Conservation (phyloP, 92 coral and sea anemone genomes). For the Porites lobata region DNA sequence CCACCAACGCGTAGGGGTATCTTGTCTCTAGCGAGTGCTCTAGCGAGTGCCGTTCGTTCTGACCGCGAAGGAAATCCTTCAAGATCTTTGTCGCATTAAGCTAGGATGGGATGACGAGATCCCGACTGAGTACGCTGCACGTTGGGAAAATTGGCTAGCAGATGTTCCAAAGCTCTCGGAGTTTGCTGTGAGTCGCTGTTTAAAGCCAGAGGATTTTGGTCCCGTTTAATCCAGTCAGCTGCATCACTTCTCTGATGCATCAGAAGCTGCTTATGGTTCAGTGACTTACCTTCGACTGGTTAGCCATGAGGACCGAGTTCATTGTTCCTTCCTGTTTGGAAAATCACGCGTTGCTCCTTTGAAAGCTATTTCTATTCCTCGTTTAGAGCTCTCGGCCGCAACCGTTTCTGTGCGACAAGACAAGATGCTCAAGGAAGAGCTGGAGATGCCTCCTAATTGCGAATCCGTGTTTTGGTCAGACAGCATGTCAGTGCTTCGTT, state of each 20-base stretch:
- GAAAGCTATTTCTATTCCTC: slow-evolving; percentile 36
- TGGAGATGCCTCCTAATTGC: not conserved
- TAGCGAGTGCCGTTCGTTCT: slow-evolving; percentile 22
- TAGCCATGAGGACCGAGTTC: not conserved
- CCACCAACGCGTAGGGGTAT: slow-evolving; percentile 6
- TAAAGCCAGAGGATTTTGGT: not conserved
- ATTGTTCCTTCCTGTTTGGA: not conserved
- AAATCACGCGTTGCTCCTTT: slow-evolving; percentile 43
- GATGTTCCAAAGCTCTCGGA: not conserved
- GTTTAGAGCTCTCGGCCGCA: not conserved
- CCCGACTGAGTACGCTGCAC: not conserved
- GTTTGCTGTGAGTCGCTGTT: not conserved
- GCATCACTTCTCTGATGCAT: no score
- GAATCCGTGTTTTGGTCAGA: slow-evolving; percentile 20
- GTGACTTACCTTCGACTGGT: slow-evolving; percentile 11
- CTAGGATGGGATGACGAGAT: slow-evolving; percentile 32
- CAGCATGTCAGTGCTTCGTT: no score
- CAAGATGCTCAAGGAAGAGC: no score
- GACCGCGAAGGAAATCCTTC: slow-evolving; percentile 23
- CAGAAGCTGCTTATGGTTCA: no score
- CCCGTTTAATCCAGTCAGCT: not conserved
- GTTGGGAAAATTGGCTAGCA: not conserved
- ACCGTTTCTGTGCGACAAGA: no score
- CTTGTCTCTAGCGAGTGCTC: not conserved
- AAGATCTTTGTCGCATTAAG: slow-evolving; percentile 21